Evolutionary conservation across 2,888 invertebrate species (phyloP).

Genomic region (Amblyjoppa fuscipennis): DNA sequence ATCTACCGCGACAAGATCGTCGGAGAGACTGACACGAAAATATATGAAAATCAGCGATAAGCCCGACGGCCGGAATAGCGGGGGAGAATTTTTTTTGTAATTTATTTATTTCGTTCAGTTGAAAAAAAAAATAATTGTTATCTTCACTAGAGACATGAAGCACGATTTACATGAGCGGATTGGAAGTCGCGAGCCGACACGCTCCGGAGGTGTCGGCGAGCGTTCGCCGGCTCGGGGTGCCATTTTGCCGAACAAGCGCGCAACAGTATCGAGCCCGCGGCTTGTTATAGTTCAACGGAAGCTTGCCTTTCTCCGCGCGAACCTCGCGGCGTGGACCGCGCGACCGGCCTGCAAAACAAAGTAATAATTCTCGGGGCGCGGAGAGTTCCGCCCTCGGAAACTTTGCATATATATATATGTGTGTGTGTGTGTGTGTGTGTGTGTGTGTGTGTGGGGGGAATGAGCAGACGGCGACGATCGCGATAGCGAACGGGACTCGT

Average conservation of each 20-base stretch:
- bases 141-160: not conserved
- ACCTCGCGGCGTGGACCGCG: conserved; percentile 15
- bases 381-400: conserved; percentile 16
- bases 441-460: not conserved
- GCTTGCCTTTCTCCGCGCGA: conserved; percentile 21
- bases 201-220: conserved; percentile 13
- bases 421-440: not conserved
- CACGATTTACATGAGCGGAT: conserved; percentile 50
- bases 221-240: conserved; percentile 23
- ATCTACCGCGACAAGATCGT: not conserved
- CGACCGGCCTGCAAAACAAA: conserved; percentile 42
- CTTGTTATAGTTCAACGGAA: not conserved
- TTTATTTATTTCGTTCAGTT: not conserved
- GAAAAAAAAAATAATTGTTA: not conserved
- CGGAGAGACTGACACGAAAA: not conserved
- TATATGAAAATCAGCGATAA: conserved; percentile 1
- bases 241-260: conserved; percentile 13
- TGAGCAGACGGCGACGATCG: not conserved
- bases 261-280: conserved; percentile 5
- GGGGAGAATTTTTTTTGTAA: not conserved
- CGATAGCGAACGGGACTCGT: not conserved
- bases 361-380: conserved; percentile 50
- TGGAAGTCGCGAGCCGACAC: conserved; percentile 19
- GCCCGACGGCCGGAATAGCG: not conserved
- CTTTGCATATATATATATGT: not conserved